Evolutionary conservation across 2,113 vertebrate species (phyloP), one percentile per base, ranked within the genome.

Genomic region (Formicarius rufipectus): DNA sequence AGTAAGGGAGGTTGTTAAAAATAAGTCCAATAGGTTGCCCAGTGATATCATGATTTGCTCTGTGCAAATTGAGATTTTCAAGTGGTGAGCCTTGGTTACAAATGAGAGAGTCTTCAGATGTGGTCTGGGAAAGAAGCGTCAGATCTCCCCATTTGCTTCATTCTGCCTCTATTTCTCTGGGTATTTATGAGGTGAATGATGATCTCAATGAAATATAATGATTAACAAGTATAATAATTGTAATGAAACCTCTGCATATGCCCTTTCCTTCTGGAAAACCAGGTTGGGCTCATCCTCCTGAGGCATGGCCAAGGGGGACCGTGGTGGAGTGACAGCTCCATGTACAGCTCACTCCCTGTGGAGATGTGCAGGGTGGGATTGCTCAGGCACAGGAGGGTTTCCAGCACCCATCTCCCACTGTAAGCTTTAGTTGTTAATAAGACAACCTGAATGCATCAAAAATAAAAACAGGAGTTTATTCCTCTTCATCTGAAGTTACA

Each of bases 301-400:
- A 58, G 16, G 14, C 10, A 6, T 2, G 9, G 58, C 27, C 71
- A 72, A 71, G 27, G 5, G 11, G 47, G 17, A 19, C 0, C 13
- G 33, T 27, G 42, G n/a, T 42, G 50, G 31, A 89, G 27, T 0
- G 0, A 28, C 3, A 8, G 15, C 25, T 62, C 53, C 0, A 2
- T 17, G 33, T 19, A 27, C 20, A n/a, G 4, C 14, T 66, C 3
- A 0, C 50, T 58, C 1, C 0, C 14, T 30, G 15, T 11, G 2
- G 14, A 0, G 2, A 88, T 49, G 20, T 39, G 50, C 81, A 78
- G 6, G 39, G 8, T 77, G 68, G 49, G 63, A 73, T 63, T 2
- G 2, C 31, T 44, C 31, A 53, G 50, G 20, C 14, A 31, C 63
- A 22, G n/a, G 19, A 53, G 14, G 9, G 10, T 40, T 86, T 66